Evolutionary conservation across 1,140 invertebrate genomes (phyloP).

Genomic region (Hypothenemus hampei): DNA sequence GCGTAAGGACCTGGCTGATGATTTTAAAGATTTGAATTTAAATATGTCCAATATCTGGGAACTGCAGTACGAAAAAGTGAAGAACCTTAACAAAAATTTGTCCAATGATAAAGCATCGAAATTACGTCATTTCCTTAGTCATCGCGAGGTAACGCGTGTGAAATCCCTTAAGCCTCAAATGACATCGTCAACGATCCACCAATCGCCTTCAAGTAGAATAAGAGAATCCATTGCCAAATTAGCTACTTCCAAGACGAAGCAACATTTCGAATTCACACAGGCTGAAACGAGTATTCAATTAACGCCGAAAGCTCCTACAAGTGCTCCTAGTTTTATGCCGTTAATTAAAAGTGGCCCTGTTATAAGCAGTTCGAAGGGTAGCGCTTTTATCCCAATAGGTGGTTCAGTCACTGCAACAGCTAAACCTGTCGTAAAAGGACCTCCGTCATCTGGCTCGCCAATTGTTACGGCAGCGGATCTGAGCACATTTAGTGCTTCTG

Average conservation of each 20-base stretch:
- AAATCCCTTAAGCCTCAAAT: conserved; percentile 35
- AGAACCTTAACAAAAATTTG: conserved; percentile 31
- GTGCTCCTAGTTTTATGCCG: no score
- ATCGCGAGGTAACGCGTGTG: conserved; percentile 30
- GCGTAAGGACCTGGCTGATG: conserved; percentile 32
- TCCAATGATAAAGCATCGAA: conserved; percentile 29
- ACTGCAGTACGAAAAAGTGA: conserved; percentile 31
- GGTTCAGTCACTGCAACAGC: no score
- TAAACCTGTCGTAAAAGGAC: no score
- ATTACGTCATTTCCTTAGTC: conserved; percentile 31
- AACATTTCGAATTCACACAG: no score
- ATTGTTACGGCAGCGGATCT: no score
- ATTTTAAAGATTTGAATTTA: conserved; percentile 34
- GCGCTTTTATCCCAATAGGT: conserved; percentile 14
- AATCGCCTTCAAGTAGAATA: conserved; percentile 22
- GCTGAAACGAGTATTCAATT: no score
- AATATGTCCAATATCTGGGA: conserved; percentile 29
- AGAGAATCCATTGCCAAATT: conserved; percentile 25
- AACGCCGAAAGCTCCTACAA: no score
- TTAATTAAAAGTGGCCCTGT: conserved; percentile 1
- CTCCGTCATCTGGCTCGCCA: no score
- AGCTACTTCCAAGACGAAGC: no score
- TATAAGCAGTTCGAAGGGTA: conserved; percentile 8
- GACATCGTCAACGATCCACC: conserved; percentile 21
- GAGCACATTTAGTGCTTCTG: no score